phyloP scores from a whole-genome alignment of 35 echinoderm and acorn worm species.

The Apostichopus californicus region DNA sequence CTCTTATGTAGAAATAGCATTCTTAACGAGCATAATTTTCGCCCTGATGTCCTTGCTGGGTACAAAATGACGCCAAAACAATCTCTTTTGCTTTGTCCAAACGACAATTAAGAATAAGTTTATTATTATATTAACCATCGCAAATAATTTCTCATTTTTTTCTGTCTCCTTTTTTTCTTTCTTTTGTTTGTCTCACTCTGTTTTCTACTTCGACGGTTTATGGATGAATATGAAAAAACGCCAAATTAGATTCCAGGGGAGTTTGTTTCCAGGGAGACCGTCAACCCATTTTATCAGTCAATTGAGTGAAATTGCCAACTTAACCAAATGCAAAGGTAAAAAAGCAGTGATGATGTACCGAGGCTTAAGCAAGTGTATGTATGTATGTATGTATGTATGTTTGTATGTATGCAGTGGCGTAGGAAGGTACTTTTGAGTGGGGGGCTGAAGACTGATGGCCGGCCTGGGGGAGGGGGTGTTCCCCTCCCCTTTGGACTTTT shows the following conservation, averaged over 20 bases:
- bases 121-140: background rate
- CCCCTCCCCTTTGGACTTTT: too few species aligned
- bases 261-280: constrained; percentile 26
- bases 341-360: background rate
- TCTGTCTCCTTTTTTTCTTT: background rate
- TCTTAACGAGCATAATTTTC: too few species aligned
- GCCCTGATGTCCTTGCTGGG: too few species aligned
- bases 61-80: too few species aligned
- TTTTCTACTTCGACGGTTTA: background rate
- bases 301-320: background rate
- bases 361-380: background rate
- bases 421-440: too few species aligned
- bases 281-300: constrained; percentile 3
- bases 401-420: background rate
- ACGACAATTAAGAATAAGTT: too few species aligned
- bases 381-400: background rate
- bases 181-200: background rate
- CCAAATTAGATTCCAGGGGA: constrained; percentile 44
- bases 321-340: constrained; percentile 1
- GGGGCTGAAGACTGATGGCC: too few species aligned
- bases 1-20: too few species aligned
- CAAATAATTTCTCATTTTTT: background rate
- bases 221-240: background rate
- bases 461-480: too few species aligned
- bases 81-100: too few species aligned